Percentiles rank a stretch among this genome's conserved stretches.
These are phyloP conservation scores for Oophaga pumilio DNA, from an alignment of 2,113 vertebrate genomes.

Conservation along the genomic window DNA sequence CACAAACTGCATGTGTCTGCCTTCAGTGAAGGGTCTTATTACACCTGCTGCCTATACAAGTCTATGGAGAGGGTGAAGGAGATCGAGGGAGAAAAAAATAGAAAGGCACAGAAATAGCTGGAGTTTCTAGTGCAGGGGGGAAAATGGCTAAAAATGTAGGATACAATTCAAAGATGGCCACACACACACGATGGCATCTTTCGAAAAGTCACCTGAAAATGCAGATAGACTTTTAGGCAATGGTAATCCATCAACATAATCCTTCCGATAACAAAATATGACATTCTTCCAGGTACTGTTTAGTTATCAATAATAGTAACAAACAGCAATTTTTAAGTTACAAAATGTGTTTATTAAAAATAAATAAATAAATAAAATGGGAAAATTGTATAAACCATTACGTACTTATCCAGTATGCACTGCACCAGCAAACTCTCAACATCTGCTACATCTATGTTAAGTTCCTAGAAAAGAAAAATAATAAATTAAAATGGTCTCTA, in stretches of 20 bases:
- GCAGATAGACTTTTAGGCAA: no score
- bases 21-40: no score
- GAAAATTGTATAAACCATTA: conserved; percentile 56
- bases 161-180: no score
- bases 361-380: background rate
- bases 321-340: background rate
- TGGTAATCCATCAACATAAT: background rate
- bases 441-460: conserved; percentile 98
- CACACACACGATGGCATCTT: no score
- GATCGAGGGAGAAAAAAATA: no score
- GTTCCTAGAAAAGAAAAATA: conserved; percentile 78
- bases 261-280: background rate
- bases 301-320: background rate
- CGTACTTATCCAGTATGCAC: conserved; percentile 99
- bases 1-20: no score
- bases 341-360: background rate
- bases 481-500: background rate
- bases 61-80: no score
- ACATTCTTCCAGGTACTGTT: background rate
- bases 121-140: no score
- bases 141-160: no score
- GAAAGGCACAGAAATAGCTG: no score
- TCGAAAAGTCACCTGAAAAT: no score
- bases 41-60: no score
- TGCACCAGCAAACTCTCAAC: conserved; percentile 99